phyloP scores from a whole-genome alignment of 1,140 invertebrate species.

The Drosophila orena region DNA sequence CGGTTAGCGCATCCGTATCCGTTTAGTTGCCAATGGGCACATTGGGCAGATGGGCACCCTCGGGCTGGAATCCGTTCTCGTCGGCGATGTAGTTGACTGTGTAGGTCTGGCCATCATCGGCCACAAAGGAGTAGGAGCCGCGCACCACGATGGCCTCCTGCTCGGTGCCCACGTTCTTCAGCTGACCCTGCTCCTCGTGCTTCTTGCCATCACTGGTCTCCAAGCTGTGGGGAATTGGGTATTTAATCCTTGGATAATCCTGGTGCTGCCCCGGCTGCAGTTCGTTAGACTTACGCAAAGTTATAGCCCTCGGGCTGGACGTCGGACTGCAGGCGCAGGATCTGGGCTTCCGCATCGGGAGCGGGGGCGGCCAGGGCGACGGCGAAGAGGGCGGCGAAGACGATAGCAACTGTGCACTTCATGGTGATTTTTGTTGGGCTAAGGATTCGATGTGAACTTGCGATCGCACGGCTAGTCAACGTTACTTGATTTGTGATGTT shows the following conservation, averaged over 20 bases:
- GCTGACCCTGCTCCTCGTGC: constrained; percentile 68
- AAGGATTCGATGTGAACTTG: constrained; percentile 45
- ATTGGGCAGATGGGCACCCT: constrained; percentile 88
- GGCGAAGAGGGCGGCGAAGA: constrained; percentile 69
- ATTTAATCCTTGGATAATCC: constrained; percentile 3
- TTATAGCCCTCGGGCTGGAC: constrained; percentile 85
- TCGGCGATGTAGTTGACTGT: constrained; percentile 90
- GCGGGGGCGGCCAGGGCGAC: constrained; percentile 68
- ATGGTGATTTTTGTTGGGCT: constrained; percentile 41
- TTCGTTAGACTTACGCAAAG: constrained; percentile 84
- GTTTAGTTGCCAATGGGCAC: constrained; percentile 66
- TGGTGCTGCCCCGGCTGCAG: background rate
- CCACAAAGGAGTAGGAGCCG: constrained; percentile 87
- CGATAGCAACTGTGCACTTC: constrained; percentile 68
- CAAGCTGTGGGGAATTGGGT: constrained; percentile 48
- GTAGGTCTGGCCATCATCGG: constrained; percentile 88
- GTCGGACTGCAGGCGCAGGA: constrained; percentile 84
- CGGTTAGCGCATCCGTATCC: constrained; percentile 36
- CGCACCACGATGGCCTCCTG: constrained; percentile 86
- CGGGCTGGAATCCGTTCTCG: constrained; percentile 91
- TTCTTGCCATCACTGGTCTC: constrained; percentile 76
- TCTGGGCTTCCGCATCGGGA: constrained; percentile 66
- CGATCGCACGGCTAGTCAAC: constrained; percentile 57
- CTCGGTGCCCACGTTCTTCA: constrained; percentile 70
- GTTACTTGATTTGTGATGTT: constrained; percentile 68